Conservation (phyloP, 2,888 invertebrate species). For the Cordylochernes scorpioides region DNA sequence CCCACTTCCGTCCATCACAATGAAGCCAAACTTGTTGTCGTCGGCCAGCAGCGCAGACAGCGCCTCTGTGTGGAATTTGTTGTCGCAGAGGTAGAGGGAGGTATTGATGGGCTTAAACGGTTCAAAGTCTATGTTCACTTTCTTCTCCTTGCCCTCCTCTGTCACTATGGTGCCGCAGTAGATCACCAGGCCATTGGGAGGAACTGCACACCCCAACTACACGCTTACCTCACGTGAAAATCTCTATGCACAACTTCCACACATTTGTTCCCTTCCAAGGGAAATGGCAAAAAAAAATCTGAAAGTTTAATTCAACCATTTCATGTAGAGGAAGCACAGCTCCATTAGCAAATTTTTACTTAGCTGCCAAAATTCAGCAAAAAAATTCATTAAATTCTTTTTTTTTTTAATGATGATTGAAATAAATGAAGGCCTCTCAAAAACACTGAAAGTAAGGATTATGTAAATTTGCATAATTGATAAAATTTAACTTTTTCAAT, state of each 20-base stretch:
- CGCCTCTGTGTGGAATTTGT: conserved; percentile 53
- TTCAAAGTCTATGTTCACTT: conserved; percentile 99
- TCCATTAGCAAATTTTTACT: not conserved
- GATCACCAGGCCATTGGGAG: conserved; percentile 93
- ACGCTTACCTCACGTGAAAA: too few relatives aligned
- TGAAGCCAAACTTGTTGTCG: conserved; percentile 98
- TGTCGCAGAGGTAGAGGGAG: conserved; percentile 92
- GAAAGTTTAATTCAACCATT: not conserved
- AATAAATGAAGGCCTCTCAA: too few relatives aligned
- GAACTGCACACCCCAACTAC: conserved; percentile 50
- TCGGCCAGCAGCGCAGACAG: conserved; percentile 83
- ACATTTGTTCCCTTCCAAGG: too few relatives aligned
- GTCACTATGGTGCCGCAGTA: conserved; percentile 99
- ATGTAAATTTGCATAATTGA: too few relatives aligned
- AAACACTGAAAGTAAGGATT: too few relatives aligned
- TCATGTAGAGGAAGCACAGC: not conserved
- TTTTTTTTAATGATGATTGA: too few relatives aligned
- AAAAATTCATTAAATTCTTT: not conserved
- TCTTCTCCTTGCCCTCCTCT: conserved; percentile 98
- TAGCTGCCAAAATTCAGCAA: not conserved
- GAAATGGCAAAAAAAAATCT: not conserved
- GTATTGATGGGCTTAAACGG: conserved; percentile 99
- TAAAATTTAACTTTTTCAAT: too few relatives aligned
- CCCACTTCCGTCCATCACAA: conserved; percentile 99
- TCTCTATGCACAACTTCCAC: too few relatives aligned